A percentile compares a stretch with the other conserved stretches of the same genome.
phyloP scores from a whole-genome alignment of 2,888 invertebrate species.

The Standfussiana lucernea region DNA sequence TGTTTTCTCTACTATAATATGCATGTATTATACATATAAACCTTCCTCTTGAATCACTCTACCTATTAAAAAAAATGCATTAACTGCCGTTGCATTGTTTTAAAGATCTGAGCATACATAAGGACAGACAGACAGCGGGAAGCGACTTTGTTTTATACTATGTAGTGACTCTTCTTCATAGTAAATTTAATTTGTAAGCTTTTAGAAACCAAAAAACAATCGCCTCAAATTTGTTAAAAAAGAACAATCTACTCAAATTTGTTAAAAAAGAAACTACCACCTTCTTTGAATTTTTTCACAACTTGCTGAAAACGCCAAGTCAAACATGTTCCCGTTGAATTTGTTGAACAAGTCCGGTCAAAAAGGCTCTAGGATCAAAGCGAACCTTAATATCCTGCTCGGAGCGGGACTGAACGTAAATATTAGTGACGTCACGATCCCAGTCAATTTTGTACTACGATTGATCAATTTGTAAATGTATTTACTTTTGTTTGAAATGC shows the following conservation, averaged over 20 bases:
- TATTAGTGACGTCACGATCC: conserved; percentile 72
- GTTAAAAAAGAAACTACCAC: conserved; percentile 8
- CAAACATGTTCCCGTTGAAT: conserved; percentile 77
- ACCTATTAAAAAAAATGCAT: too few species aligned
- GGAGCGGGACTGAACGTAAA: conserved; percentile 74
- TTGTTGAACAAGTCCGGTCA: conserved; percentile 76
- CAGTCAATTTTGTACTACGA: conserved; percentile 58
- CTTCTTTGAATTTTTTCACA: conserved; percentile 34
- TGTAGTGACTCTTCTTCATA: neutral
- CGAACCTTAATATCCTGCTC: conserved; percentile 72
- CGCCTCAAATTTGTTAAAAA: neutral
- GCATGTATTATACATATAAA: too few species aligned
- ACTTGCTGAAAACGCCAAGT: conserved; percentile 67
- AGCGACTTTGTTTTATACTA: too few species aligned
- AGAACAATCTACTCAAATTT: conserved; percentile 1
- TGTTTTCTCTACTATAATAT: too few species aligned
- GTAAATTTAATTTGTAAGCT: neutral
- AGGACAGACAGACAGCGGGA: too few species aligned
- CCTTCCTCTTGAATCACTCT: too few species aligned
- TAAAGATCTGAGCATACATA: too few species aligned
- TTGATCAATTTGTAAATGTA: conserved; percentile 51
- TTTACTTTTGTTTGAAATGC: conserved; percentile 48
- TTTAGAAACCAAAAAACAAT: neutral
- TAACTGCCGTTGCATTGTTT: too few species aligned
- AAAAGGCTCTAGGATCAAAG: conserved; percentile 79